Base-by-base conservation (phyloP, 2,113 vertebrate species). In the Xiphias gladius region DNA sequence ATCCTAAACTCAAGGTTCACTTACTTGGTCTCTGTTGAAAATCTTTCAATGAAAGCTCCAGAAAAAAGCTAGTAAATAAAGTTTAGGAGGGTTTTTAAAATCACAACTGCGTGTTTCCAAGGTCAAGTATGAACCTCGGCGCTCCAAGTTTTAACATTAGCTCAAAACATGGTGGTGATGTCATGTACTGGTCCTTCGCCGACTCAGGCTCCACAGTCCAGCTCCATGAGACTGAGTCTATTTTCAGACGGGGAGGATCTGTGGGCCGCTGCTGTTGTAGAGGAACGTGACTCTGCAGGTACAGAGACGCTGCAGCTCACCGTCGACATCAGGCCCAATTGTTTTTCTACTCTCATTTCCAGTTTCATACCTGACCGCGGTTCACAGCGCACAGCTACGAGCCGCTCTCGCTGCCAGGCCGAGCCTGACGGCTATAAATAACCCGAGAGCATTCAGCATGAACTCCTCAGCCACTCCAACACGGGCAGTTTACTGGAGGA, bases 281-380 rank as follows among this genome's bases (percentile, higher is more conserved):
- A 83, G 26, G 70, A 89, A 84, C 82, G 82, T 41, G 55, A 72
- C 7, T 30, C 24, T 5, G 41, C 78, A 52, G 77, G 73, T 75
- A 20, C n/a, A 19, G 52, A 54, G n/a, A 8, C 52, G 7, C 22
- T 32, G 26, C 43, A 32, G 19, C 37, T 59, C 48, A 30, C 46
- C 17, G 11, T 48, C n/a, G 17, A 0, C 32, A 46, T 32, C 46
- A 26, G 57, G 24, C 32, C 28, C 3, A 39, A n/a, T 13, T 5
- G n/a, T 59, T 68, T n/a, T 32, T n/a, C 16, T 43, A 52, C 12
- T n/a, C 41, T 24, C 5, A 12, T 22, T 6, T 68, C 35, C 37
- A 14, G 32, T 43, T 35, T 76, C 78, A 81, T 76, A 79, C 55
- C 73, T 71, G 58, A 65, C 3, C 13, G 5, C 37, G 50, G 69